Percentiles rank a stretch among this genome's conserved stretches.
These are phyloP conservation scores for Carabus problematicus DNA, from an alignment of 2,888 invertebrate species.

Conservation along the genomic window DNA sequence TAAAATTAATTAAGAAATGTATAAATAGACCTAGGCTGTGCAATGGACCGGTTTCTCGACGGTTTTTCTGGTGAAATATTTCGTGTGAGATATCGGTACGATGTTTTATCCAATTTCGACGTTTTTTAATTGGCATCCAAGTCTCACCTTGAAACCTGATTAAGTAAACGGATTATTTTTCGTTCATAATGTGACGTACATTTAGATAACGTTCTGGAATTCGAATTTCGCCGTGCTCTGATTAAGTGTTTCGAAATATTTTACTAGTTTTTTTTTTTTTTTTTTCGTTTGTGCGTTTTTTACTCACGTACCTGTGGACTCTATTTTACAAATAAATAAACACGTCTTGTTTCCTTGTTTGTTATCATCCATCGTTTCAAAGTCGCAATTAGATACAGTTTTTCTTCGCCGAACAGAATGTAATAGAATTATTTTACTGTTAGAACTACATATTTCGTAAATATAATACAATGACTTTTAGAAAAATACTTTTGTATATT, in stretches of 20 bases:
- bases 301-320: too few species aligned
- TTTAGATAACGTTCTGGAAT: conserved; percentile 39
- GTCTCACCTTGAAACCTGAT: conserved; percentile 31
- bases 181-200: conserved; percentile 38
- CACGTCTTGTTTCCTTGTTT: too few species aligned
- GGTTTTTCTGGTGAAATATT: conserved; percentile 30
- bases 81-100: conserved; percentile 42
- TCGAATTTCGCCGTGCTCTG: conserved; percentile 31
- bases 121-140: conserved; percentile 39
- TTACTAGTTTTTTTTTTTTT: too few species aligned
- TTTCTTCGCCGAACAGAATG: too few species aligned
- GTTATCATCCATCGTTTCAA: too few species aligned
- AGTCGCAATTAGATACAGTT: too few species aligned
- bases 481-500: too few species aligned
- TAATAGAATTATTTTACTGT: too few species aligned
- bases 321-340: too few species aligned
- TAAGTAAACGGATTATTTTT: conserved; percentile 32
- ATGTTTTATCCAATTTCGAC: conserved; percentile 37
- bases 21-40: conserved; percentile 23
- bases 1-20: conserved; percentile 37
- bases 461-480: too few species aligned
- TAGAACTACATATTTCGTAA: too few species aligned
- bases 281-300: too few species aligned
- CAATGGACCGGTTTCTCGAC: conserved; percentile 19
- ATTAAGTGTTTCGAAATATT: neutral